Evolutionary conservation across 2,797 vertebrate species (phyloP).

Genomic region (Botia almorhae): DNA sequence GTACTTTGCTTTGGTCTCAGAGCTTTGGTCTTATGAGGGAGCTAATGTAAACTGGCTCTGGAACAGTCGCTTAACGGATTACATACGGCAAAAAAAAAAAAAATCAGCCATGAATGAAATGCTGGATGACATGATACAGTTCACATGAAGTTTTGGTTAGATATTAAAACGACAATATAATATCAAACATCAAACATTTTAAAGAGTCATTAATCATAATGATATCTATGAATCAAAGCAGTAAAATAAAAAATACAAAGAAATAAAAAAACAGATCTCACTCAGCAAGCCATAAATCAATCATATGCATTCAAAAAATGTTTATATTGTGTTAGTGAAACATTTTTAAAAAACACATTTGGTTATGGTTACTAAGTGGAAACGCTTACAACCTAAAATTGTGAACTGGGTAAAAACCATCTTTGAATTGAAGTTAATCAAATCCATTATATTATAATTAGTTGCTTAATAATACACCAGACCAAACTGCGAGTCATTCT

Average conservation of each 20-base stretch:
- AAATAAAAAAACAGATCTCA: background rate
- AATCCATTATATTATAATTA: slow-evolving; percentile 1
- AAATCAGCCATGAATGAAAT: slow-evolving; percentile 18
- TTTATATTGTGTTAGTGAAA: no score
- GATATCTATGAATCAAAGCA: slow-evolving; percentile 11
- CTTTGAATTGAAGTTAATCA: slow-evolving; percentile 19
- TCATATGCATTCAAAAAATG: no score
- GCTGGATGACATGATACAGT: background rate
- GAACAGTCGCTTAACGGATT: slow-evolving; percentile 16
- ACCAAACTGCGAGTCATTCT: background rate
- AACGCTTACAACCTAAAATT: no score
- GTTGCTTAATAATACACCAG: background rate
- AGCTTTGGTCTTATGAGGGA: slow-evolving; percentile 15
- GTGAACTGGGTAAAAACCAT: no score
- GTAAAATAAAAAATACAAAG: background rate
- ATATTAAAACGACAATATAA: slow-evolving; percentile 2
- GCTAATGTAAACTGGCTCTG: slow-evolving; percentile 18
- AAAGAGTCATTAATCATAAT: slow-evolving; percentile 21
- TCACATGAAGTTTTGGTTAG: slow-evolving; percentile 5
- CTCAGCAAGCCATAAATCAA: no score
- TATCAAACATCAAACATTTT: slow-evolving; percentile 27
- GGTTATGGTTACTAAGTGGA: no score
- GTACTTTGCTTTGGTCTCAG: background rate
- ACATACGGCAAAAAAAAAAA: background rate
- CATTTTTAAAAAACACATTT: no score